These are phyloP conservation scores for Phalacrocorax brasilianus DNA, from an alignment of 2,113 vertebrate species.

Conservation along the genomic window DNA sequence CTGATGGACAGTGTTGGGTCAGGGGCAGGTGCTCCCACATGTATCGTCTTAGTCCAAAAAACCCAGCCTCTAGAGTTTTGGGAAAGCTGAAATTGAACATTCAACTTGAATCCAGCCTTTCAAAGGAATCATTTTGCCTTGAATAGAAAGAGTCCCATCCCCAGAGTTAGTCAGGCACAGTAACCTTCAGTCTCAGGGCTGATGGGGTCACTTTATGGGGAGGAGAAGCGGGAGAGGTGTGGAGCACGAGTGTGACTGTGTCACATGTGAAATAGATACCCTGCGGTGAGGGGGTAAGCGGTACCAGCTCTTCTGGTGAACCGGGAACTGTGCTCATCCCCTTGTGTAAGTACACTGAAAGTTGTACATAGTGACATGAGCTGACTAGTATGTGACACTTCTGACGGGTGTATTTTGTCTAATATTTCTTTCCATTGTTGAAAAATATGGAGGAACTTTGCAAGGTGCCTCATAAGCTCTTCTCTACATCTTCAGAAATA, in stretches of 20 bases:
- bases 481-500: background rate
- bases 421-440: background rate
- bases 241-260: background rate
- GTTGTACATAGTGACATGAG: background rate
- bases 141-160: background rate
- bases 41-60: background rate
- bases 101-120: background rate
- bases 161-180: background rate
- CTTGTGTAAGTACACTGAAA: background rate
- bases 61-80: fast-evolving
- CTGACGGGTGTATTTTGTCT: background rate
- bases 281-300: background rate
- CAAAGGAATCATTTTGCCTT: background rate
- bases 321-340: background rate
- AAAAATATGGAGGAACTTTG: background rate
- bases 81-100: background rate
- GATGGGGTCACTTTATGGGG: background rate
- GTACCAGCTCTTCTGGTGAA: background rate
- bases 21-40: background rate
- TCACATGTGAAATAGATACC: background rate
- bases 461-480: background rate
- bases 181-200: background rate
- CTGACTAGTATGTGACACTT: background rate
- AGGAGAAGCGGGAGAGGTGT: fast-evolving
- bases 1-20: background rate